Evolutionary conservation across 2,888 invertebrate genomes (phyloP), one percentile per base, ranked within the genome.

Genomic region (Icerya purchasi): DNA sequence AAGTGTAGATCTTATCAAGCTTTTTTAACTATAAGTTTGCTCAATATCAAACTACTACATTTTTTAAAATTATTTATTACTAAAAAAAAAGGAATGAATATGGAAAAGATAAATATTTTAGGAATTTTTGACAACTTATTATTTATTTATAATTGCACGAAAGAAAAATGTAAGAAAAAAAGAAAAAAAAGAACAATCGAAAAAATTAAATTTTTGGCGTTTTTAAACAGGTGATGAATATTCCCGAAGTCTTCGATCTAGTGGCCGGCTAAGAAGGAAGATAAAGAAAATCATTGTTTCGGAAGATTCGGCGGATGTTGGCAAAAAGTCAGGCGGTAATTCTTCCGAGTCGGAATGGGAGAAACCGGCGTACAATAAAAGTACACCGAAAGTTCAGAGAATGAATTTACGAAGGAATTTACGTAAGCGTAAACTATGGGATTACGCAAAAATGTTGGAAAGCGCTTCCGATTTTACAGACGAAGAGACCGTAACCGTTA

Each of bases 391-490:
- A 8, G 14, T 14, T 36, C 14, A 5, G 36, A 36, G 8, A 5
- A 36, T 5, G 14, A 14, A 14, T 36, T 36, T 8, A 22, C 23
- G 25, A 5, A 24, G 62, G 51, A 62, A 60, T 51, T 50, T 63
- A 50, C 60, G 63, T 18, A 59, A 61, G 18, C 60, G 62, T 49
- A 63, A 63, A 58, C 58, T 58, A 8, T 62, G 63, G 63, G 54
- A 63, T 54, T 63, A 63, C 57, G 63, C 63, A 19, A 63, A 63
- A 62, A 63, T 63, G 63, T 54, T 63, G 20, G 60, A 60, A 24
- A 62, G 60, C 14, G 57, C 60, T 22, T 60, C 61, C 21, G 53
- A 61, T 20, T 59, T 56, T 55, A 58, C 61, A 53, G 61, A 63
- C 25, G 61, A 57, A 1, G 54, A 50, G 24, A n/a, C 59, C 19